phyloP scores from a whole-genome alignment of 2,888 invertebrate species.

The Osmoderma eremita region DNA sequence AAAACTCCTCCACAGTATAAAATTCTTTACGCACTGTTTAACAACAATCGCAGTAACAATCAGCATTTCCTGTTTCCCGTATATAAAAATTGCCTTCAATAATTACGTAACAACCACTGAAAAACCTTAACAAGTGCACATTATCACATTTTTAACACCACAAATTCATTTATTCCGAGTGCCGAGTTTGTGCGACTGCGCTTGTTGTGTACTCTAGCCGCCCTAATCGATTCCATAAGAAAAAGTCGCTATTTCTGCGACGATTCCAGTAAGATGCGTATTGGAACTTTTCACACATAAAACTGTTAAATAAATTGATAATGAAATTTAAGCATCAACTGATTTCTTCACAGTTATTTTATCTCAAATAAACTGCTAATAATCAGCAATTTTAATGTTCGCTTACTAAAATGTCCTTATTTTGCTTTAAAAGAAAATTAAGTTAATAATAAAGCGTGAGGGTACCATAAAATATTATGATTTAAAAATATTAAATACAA shows the following conservation, averaged over 20 bases:
- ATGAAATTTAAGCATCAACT: no score
- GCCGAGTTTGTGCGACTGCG: constrained; percentile 27
- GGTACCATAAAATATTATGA: no score
- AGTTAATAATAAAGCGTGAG: no score
- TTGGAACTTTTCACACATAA: not conserved
- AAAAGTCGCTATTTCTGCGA: not conserved
- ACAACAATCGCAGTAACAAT: constrained; percentile 30
- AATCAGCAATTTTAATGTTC: no score
- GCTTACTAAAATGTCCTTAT: no score
- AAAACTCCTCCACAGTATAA: constrained; percentile 20
- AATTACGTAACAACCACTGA: constrained; percentile 20
- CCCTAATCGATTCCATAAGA: constrained; percentile 32
- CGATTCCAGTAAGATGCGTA: not conserved
- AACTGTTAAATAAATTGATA: not conserved
- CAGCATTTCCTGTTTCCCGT: constrained; percentile 34
- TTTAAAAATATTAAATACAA: no score
- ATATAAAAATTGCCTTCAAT: constrained; percentile 20
- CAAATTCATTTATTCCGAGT: constrained; percentile 6
- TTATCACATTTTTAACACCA: constrained; percentile 31
- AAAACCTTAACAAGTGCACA: constrained; percentile 34
- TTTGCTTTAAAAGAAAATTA: no score
- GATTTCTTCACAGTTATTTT: no score
- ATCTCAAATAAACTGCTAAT: no score
- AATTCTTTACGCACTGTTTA: constrained; percentile 33
- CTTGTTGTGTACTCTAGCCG: constrained; percentile 3